phyloP scores from a whole-genome alignment of 2,113 vertebrate species.

The Plotosus lineatus region DNA sequence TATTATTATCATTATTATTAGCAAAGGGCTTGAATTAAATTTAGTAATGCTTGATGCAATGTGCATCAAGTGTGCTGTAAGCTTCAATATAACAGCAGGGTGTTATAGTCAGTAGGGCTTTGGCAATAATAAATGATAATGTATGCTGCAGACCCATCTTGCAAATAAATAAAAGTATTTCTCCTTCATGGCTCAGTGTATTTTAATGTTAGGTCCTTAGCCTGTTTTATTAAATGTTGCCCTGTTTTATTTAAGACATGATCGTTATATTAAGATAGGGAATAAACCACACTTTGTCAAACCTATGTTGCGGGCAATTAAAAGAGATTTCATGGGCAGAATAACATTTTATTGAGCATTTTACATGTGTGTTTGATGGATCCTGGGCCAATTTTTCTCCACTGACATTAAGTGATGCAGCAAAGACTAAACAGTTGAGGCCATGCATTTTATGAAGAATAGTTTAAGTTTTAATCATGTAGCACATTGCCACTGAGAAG shows the following conservation, averaged over 20 bases:
- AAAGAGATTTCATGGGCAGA: conserved; percentile 64
- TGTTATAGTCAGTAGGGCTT: neutral
- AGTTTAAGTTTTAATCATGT: conserved; percentile 74
- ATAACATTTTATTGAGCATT: conserved; percentile 70
- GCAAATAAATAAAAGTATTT: conserved; percentile 4
- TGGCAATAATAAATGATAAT: conserved; percentile 5
- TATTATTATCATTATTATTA: too few species aligned
- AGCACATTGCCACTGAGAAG: conserved; percentile 55
- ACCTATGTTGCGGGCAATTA: conserved; percentile 63
- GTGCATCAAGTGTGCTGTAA: neutral
- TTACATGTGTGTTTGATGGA: conserved; percentile 62
- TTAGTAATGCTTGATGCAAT: neutral
- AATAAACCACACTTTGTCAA: conserved; percentile 42
- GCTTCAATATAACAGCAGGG: neutral
- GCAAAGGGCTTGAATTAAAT: neutral
- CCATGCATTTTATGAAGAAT: conserved; percentile 69
- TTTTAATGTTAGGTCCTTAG: conserved; percentile 1
- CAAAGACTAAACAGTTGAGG: conserved; percentile 69
- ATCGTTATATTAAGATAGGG: conserved; percentile 26
- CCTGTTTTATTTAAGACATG: conserved; percentile 33
- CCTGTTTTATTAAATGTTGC: conserved; percentile 8
- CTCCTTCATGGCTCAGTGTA: neutral
- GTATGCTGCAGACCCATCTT: neutral
- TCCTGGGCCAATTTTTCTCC: conserved; percentile 55
- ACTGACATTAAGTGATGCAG: conserved; percentile 67